These are phyloP conservation scores for Hirudo medicinalis DNA, from an alignment of 1,140 invertebrate genomes.

Conservation along the genomic window DNA sequence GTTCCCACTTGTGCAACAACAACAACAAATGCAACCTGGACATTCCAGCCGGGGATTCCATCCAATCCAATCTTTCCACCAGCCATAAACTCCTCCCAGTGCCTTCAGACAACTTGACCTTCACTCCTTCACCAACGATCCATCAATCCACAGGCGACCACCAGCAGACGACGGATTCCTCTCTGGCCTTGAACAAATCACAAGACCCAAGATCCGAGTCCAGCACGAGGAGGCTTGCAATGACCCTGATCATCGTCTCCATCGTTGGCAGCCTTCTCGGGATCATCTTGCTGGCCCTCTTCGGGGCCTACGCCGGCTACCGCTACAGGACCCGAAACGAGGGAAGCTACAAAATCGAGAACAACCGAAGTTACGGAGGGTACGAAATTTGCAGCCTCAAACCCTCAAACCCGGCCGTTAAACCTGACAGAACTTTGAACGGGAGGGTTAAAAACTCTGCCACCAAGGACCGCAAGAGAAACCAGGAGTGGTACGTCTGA, in stretches of 20 bases:
- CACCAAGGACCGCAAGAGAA: background rate
- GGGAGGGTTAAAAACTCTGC: background rate
- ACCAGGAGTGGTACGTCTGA: slow-evolving; percentile 10
- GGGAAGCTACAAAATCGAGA: slow-evolving; percentile 1
- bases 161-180: background rate
- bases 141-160: background rate
- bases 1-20: no score
- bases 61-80: background rate
- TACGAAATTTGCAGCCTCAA: background rate
- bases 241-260: background rate
- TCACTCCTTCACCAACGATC: background rate
- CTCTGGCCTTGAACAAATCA: background rate
- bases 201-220: background rate
- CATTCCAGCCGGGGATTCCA: slow-evolving; percentile 2
- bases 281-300: background rate
- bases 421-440: background rate
- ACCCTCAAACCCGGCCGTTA: background rate
- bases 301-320: background rate
- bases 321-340: slow-evolving; percentile 5
- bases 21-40: background rate
- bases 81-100: background rate
- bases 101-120: slow-evolving; percentile 1
- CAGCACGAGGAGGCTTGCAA: slow-evolving; percentile 3
- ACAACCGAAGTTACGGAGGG: background rate
- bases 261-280: background rate